These are phyloP conservation scores for Unio delphinus DNA, from an alignment of 2,888 invertebrate genomes.

Conservation along the genomic window DNA sequence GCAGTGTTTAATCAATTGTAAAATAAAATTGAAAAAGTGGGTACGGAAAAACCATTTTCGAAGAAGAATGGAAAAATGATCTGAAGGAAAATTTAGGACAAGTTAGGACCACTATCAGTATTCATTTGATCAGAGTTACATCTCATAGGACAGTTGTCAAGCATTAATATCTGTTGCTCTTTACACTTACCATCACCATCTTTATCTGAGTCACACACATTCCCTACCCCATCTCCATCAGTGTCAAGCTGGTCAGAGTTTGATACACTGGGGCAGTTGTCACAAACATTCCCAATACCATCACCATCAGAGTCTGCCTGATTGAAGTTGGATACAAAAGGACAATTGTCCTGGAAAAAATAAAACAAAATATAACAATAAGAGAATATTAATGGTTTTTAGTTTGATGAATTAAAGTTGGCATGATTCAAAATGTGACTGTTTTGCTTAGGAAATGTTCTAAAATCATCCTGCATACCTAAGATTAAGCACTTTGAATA, in stretches of 20 bases:
- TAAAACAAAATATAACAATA: too few species aligned
- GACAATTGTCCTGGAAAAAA: slow-evolving; percentile 35
- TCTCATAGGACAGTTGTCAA: too few species aligned
- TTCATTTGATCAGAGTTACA: background rate
- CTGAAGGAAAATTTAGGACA: too few species aligned
- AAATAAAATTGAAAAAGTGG: background rate
- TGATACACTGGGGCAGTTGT: slow-evolving; percentile 38
- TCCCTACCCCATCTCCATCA: slow-evolving; percentile 45
- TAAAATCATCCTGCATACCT: too few species aligned
- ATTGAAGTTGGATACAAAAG: slow-evolving; percentile 28
- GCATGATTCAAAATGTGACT: too few species aligned
- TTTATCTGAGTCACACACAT: slow-evolving; percentile 45
- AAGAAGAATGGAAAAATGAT: too few species aligned
- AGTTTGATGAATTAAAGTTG: too few species aligned
- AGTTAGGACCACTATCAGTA: background rate
- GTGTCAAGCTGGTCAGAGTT: slow-evolving; percentile 64
- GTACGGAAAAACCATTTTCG: background rate
- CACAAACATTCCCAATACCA: slow-evolving; percentile 48
- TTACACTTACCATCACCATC: slow-evolving; percentile 27
- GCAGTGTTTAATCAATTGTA: too few species aligned
- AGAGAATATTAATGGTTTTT: too few species aligned
- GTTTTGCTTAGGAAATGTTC: too few species aligned
- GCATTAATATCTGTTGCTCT: background rate
- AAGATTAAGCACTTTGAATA: too few species aligned
- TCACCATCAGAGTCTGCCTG: slow-evolving; percentile 62